phyloP scores from a whole-genome alignment of 2,113 vertebrate genomes.

The Gallinago jamesoni region DNA sequence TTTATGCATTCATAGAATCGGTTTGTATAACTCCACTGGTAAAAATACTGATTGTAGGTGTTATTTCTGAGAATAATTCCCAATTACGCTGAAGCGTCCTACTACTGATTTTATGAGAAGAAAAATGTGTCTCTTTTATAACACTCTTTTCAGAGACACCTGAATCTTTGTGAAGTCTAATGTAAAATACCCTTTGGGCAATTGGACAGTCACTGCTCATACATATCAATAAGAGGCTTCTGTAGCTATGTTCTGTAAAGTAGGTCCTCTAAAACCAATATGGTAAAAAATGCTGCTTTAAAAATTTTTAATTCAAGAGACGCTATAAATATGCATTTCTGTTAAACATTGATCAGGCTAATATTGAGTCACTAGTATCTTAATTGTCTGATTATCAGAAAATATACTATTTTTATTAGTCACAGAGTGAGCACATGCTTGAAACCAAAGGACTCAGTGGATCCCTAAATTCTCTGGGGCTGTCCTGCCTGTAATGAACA shows the following conservation, averaged over 20 bases:
- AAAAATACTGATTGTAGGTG: background rate
- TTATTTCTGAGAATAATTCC: background rate
- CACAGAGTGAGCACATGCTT: background rate
- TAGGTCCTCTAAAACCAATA: background rate
- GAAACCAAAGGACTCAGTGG: background rate
- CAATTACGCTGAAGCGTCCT: background rate
- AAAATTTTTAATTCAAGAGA: background rate
- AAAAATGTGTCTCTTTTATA: background rate
- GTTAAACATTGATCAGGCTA: background rate
- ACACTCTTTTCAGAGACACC: background rate
- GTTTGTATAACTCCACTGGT: background rate
- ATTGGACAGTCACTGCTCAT: background rate
- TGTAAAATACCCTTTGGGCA: background rate
- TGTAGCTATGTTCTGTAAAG: background rate
- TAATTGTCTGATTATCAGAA: background rate
- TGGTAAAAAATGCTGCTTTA: background rate
- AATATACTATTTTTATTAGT: background rate
- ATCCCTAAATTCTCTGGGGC: background rate
- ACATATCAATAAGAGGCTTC: background rate
- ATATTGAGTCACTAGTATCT: background rate
- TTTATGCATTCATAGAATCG: fast-evolving
- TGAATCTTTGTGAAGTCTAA: background rate
- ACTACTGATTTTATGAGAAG: background rate
- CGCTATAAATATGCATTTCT: background rate
- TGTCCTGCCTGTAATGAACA: background rate